These are phyloP conservation scores for Procambarus virginalis DNA, from an alignment of 1,140 invertebrate species.

Conservation along the genomic window DNA sequence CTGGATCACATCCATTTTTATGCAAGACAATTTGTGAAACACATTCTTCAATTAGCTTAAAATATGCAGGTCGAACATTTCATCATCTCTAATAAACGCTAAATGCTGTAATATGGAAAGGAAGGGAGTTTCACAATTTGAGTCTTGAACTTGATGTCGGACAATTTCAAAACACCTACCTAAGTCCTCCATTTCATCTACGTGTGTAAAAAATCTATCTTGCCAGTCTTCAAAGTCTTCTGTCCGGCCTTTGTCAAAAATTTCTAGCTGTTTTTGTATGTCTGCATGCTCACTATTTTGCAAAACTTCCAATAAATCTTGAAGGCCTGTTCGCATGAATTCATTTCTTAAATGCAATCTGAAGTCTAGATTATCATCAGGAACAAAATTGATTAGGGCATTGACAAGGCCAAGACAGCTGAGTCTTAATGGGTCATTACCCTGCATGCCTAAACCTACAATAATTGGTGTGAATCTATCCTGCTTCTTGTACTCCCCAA, in stretches of 20 bases:
- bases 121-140: conserved; percentile 91
- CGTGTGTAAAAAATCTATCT: conserved; percentile 93
- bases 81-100: conserved; percentile 94
- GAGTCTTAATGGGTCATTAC: conserved; percentile 84
- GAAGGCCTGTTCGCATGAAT: conserved; percentile 93
- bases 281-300: conserved; percentile 80
- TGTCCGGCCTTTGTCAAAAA: conserved; percentile 91
- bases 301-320: conserved; percentile 88
- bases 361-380: conserved; percentile 92
- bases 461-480: conserved; percentile 91
- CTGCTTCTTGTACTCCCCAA: conserved; percentile 85
- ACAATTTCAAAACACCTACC: conserved; percentile 95
- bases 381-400: conserved; percentile 87
- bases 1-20: conserved; percentile 94
- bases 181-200: conserved; percentile 93
- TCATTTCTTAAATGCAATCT: conserved; percentile 95
- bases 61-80: conserved; percentile 92
- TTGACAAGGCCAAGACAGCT: conserved; percentile 93
- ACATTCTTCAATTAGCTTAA: conserved; percentile 97
- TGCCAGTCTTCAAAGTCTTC: conserved; percentile 96
- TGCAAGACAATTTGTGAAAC: conserved; percentile 97
- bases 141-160: conserved; percentile 90
- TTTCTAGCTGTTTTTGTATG: conserved; percentile 86
- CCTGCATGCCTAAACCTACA: conserved; percentile 84
- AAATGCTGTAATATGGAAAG: conserved; percentile 97